phyloP scores from a whole-genome alignment of 2,888 invertebrate genomes.

The Caenorhabditis auriculariae region DNA sequence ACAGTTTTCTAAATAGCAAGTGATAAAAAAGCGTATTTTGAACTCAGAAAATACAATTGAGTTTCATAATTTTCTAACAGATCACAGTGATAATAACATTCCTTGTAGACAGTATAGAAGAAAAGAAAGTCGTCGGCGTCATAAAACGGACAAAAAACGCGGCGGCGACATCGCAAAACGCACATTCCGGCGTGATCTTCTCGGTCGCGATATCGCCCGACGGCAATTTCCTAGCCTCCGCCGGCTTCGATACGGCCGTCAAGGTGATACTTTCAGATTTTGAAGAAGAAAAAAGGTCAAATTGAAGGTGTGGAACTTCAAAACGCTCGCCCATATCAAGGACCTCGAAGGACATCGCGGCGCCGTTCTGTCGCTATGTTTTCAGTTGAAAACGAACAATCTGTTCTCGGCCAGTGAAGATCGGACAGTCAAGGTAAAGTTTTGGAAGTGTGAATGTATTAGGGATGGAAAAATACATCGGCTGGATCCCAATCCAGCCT shows the following conservation, averaged over 20 bases:
- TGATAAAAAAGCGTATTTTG: background rate
- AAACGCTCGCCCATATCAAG: slow-evolving; percentile 42
- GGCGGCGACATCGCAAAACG: slow-evolving; percentile 16
- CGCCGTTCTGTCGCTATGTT: slow-evolving; percentile 49
- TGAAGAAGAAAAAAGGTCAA: background rate
- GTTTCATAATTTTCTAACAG: too few relatives aligned
- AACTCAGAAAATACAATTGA: too few relatives aligned
- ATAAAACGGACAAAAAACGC: slow-evolving; percentile 43
- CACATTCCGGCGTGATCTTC: slow-evolving; percentile 49
- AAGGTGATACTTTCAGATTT: slow-evolving; percentile 23
- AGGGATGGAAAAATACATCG: too few relatives aligned
- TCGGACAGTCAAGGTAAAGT: slow-evolving; percentile 46
- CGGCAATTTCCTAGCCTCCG: slow-evolving; percentile 51
- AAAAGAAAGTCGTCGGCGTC: slow-evolving; percentile 44
- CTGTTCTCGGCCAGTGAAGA: slow-evolving; percentile 57
- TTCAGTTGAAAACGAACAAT: slow-evolving; percentile 45
- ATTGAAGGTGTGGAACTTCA: slow-evolving; percentile 50
- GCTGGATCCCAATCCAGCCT: too few relatives aligned
- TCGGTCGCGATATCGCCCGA: slow-evolving; percentile 56
- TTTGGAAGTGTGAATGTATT: too few relatives aligned
- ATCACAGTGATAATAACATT: too few relatives aligned
- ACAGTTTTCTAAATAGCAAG: background rate
- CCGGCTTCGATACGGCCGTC: slow-evolving; percentile 52
- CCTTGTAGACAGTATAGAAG: slow-evolving; percentile 44
- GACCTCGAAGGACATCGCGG: slow-evolving; percentile 53